Base-by-base conservation (phyloP, 1,140 invertebrate species). In the Pemphigus obesinymphae region DNA sequence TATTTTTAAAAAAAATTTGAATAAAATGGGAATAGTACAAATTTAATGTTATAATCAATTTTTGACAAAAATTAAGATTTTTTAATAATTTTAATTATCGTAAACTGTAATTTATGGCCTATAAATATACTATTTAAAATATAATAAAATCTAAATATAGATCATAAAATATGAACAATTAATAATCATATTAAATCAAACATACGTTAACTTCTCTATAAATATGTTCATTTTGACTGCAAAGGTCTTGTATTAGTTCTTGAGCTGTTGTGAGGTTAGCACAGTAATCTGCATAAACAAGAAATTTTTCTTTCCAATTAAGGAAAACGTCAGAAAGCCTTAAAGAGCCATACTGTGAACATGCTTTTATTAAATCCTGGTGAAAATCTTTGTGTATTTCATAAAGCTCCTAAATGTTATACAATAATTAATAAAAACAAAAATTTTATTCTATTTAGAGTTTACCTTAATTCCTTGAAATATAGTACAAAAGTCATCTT, bases 251-350 rank as follows among this genome's bases (percentile, higher is more conserved):
- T 31, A 97, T 89, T 34, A 90, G 87, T 83, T 91, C 90, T 85
- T 96, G 95, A 48, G 95, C 95, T 43, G 88, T 88, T 0, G 95
- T 93, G 37, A 99, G 89, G 87, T 96, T 96, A 6, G 96, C 94
- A 88, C 97, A 99, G 87, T 98, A 99, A 85, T 96, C 94, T 17
- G 96, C 97, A 86, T 99, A 99, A 63, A 97, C 90, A 20, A 99
- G 89, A 86, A 99, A 94, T 82, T 92, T 92, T 85, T 97, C 93
- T 84, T 96, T 92, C 91, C 93, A 97, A 83, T 93, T 92, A 3
- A 97, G 90, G 87, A 99, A 99, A 70, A 95, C 93, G 85, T 93
- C 90, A 40, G 91, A 90, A 58, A 93, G 84, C 87, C 89, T 87
- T 83, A 87, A 83, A 82, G 85, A 86, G 70, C 87, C 86, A 84